Evolutionary conservation across 2,797 vertebrate species (phyloP).

Genomic region (Parauchenoglanis ngamensis): DNA sequence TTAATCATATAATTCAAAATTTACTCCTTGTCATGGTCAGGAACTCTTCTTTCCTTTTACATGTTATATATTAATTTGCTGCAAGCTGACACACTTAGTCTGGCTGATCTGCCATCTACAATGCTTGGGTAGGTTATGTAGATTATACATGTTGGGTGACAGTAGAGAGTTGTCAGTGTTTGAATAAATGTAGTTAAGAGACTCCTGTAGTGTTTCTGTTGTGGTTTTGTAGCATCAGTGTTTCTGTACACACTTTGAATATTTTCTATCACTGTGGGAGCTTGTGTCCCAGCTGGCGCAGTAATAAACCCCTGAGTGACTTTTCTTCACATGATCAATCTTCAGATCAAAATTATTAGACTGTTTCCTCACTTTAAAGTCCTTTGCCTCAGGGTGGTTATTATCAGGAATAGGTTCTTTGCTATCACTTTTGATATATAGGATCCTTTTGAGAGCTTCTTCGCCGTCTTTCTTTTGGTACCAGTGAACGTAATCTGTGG

Average conservation of each 20-base stretch:
- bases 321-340: slow-evolving; percentile 15
- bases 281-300: slow-evolving; percentile 44
- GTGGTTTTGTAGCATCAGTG: background rate
- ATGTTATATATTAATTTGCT: background rate
- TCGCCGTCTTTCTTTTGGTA: too few relatives aligned
- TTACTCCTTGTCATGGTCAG: background rate
- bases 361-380: too few relatives aligned
- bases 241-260: slow-evolving; percentile 1
- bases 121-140: too few relatives aligned
- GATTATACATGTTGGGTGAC: background rate
- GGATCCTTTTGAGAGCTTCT: too few relatives aligned
- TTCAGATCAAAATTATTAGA: slow-evolving; percentile 25
- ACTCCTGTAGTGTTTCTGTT: background rate
- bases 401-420: too few relatives aligned
- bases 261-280: slow-evolving; percentile 21
- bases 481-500: too few relatives aligned
- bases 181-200: background rate
- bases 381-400: too few relatives aligned
- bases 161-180: background rate
- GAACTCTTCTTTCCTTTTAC: too few relatives aligned
- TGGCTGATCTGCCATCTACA: background rate
- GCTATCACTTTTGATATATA: too few relatives aligned
- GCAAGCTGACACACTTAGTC: background rate
- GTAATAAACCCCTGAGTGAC: slow-evolving; percentile 46
- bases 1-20: background rate